Evolutionary conservation across 2,888 invertebrate genomes (phyloP), one percentile per base, ranked within the genome.

Genomic region (Cacoxenus indagator): DNA sequence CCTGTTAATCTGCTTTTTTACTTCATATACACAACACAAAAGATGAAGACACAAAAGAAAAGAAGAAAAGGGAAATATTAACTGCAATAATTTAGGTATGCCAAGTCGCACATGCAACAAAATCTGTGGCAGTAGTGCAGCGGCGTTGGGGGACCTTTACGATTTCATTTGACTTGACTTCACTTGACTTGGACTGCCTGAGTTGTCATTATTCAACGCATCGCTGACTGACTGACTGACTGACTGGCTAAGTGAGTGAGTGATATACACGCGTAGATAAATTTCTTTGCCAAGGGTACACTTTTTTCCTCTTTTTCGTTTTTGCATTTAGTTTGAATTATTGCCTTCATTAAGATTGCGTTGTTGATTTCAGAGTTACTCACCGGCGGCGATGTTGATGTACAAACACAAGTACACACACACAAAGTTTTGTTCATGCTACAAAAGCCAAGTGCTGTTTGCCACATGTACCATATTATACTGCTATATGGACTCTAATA

Each of bases 321-420:
- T 81, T 81, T 78, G 81, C 81, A 81, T 81, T 81, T 83, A 77
- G 70, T 79, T 83, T 81, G 82, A 81, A 81, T 81, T 81, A 81
- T 83, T 81, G 81, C 81, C 81, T 79, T 81, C 81, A 81, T 81
- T 81, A 81, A 81, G 81, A 83, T 81, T 83, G 81, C 76, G 83
- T 81, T 81, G 81, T 81, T 81, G 81, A 81, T 81, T 81, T 78
- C 71, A 48, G 8, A 54, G 64, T 31, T 45, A 62, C 24, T 31
- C 54, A 14, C 43, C 48, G 24, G 51, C 46, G n/a, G 48, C 73
- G 76, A 71, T 4, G 37, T 11, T 14, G 37, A 14, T 37, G n/a
- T n/a, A 69, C 66, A 22, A 24, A 51, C 51, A 19, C 17, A 46
- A 29, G 29, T 43, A 26, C 29, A 48, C n/a, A 9, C 67, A 61